Percentiles rank a stretch among this genome's conserved stretches.
Conservation (phyloP, 2,113 vertebrate species). For the Procavia capensis region DNA sequence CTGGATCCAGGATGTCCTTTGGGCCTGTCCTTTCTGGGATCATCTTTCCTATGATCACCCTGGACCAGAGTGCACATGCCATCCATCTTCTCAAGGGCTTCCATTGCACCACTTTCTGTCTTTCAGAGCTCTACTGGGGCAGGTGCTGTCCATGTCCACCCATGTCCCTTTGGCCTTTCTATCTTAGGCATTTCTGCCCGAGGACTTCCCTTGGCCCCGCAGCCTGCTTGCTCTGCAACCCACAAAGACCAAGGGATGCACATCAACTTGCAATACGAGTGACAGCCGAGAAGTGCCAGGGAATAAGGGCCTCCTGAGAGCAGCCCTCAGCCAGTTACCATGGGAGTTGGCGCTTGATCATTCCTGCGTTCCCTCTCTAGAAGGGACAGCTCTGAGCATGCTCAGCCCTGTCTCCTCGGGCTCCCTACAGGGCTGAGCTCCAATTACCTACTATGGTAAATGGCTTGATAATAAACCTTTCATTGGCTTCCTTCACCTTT, state of each 20-base stretch:
- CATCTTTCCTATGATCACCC: background rate
- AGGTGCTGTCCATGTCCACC: background rate
- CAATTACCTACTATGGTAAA: background rate
- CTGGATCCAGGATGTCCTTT: no score
- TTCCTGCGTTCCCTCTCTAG: background rate
- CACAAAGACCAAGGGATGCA: no score
- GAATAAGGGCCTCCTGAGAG: background rate
- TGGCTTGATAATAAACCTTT: background rate
- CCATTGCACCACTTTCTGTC: fast-evolving
- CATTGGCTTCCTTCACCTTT: background rate
- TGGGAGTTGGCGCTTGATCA: background rate
- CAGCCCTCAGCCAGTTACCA: background rate
- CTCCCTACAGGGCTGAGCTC: background rate
- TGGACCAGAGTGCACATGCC: background rate
- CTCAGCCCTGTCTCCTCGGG: background rate
- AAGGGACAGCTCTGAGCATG: background rate
- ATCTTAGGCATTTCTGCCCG: background rate
- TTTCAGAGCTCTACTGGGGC: background rate
- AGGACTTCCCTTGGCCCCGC: background rate
- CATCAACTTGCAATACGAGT: background rate
- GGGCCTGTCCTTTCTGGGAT: background rate
- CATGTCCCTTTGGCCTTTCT: background rate
- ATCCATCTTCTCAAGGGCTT: background rate
- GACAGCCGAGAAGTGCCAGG: background rate
- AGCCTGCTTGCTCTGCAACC: background rate